Percentiles rank a stretch among this genome's conserved stretches.
Conservation (phyloP, 2,888 invertebrate species). For the Acholoe squamosa region DNA sequence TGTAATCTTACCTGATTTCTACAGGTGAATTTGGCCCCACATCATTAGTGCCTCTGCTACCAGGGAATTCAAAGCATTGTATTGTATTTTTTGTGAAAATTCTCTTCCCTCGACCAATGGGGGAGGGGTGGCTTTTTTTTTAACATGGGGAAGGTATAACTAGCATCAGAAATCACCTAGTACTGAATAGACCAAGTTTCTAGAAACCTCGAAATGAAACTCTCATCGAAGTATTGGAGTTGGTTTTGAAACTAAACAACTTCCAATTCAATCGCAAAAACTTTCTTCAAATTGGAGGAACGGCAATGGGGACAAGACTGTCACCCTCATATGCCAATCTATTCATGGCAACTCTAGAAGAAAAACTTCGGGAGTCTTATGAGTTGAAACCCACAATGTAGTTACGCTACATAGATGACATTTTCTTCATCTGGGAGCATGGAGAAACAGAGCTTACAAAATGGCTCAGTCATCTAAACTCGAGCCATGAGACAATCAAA, state of each 20-base stretch:
- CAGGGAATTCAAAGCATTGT: too few species aligned
- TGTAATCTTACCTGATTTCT: too few species aligned
- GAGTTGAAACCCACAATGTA: background rate
- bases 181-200: background rate
- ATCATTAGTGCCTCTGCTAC: too few species aligned
- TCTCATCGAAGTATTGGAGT: background rate
- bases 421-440: background rate
- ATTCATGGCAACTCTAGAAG: background rate
- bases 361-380: background rate
- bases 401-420: background rate
- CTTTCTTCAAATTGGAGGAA: background rate
- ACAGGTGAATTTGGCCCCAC: too few species aligned
- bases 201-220: background rate
- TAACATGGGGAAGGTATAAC: too few species aligned
- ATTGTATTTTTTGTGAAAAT: too few species aligned
- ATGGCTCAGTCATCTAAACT: background rate
- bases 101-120: too few species aligned
- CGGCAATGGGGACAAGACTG: background rate
- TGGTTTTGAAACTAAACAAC: background rate
- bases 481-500: background rate
- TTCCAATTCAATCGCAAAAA: background rate
- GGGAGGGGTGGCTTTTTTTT: too few species aligned
- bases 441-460: background rate
- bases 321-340: constrained; percentile 42
- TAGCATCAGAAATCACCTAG: too few species aligned